A percentile compares a stretch with the other conserved stretches of the same genome.
These are phyloP conservation scores for Meta bourneti DNA, from an alignment of 2,888 invertebrate genomes.

Conservation along the genomic window DNA sequence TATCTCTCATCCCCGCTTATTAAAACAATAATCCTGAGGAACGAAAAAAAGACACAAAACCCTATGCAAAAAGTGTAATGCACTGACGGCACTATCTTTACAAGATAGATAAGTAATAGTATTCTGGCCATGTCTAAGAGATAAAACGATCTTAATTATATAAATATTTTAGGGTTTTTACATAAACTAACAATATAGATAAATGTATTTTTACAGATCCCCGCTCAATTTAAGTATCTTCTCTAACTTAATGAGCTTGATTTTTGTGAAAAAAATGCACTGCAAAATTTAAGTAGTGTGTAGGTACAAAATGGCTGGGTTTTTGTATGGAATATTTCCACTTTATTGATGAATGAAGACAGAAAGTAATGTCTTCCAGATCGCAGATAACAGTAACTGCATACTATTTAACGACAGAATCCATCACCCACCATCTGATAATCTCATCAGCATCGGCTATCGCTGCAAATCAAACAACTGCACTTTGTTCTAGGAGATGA, in stretches of 20 bases:
- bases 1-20: not conserved
- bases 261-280: no score
- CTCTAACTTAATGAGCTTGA: no score
- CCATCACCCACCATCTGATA: conserved; percentile 59
- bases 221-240: no score
- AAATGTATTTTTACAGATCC: no score
- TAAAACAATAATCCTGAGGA: not conserved
- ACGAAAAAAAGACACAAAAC: not conserved
- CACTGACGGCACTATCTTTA: not conserved
- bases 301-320: not conserved
- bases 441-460: conserved; percentile 42
- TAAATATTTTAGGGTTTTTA: no score
- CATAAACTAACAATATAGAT: no score
- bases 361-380: conserved; percentile 41
- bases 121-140: not conserved
- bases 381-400: conserved; percentile 38
- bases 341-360: conserved; percentile 64
- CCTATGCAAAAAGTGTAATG: not conserved
- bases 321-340: conserved; percentile 35
- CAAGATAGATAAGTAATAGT: not conserved
- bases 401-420: conserved; percentile 63
- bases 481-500: conserved; percentile 66
- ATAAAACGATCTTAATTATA: not conserved
- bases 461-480: conserved; percentile 37
- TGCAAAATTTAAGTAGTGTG: not conserved